A percentile compares a stretch with the other conserved stretches of the same genome.
Conservation (phyloP, 2,113 vertebrate species). For the Phrynosoma blainvillii region DNA sequence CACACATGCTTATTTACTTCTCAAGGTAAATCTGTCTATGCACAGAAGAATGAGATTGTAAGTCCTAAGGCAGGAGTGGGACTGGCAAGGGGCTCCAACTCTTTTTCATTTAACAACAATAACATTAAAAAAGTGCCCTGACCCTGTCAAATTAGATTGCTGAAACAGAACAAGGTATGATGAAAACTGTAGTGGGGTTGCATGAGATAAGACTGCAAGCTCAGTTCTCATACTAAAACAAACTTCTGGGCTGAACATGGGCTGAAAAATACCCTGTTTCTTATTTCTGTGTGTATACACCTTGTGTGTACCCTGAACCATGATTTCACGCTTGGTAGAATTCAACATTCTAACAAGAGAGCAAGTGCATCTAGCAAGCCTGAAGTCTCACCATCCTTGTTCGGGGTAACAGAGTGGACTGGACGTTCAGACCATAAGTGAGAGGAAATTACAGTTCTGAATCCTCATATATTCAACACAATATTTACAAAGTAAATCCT, state of each 20-base stretch:
- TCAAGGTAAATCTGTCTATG: not conserved
- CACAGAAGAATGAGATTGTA: no score
- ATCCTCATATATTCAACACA: not conserved
- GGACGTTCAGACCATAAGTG: not conserved
- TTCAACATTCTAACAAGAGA: not conserved
- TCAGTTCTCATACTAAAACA: no score
- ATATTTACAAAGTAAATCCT: not conserved
- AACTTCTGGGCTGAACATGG: not conserved
- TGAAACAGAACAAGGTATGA: no score
- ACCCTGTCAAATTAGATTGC: no score
- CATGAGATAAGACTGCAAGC: no score
- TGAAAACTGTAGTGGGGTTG: no score
- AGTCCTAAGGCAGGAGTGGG: not conserved
- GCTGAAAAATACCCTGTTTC: no score
- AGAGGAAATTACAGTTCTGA: not conserved
- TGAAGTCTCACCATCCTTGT: not conserved
- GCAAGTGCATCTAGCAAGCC: not conserved
- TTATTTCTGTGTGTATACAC: not conserved
- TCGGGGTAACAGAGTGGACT: not conserved
- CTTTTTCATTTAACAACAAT: no score
- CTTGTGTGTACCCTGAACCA: not conserved
- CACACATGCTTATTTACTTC: not conserved
- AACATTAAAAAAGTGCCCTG: no score
- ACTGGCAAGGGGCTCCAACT: no score
- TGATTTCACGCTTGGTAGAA: not conserved